Conservation (phyloP, 1,140 invertebrate species). For the Drosophila subpulchrella region DNA sequence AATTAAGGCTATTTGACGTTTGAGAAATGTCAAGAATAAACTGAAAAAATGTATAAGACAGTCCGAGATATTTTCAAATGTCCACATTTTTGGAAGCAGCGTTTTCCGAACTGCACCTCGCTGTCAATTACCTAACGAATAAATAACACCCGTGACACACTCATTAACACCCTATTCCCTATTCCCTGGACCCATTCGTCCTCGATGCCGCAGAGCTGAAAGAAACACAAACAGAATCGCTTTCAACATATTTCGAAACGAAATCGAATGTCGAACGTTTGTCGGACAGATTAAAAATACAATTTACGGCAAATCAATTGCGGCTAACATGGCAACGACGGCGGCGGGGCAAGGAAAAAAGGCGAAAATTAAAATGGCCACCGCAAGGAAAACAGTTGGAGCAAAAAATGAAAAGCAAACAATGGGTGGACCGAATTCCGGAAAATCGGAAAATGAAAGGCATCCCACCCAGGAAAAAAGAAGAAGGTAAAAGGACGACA, state of each 20-base stretch:
- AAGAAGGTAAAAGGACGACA: conserved; percentile 29
- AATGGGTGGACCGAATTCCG: conserved; percentile 24
- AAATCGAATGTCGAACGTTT: conserved; percentile 50
- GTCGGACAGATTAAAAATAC: conserved; percentile 78
- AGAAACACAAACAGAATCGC: conserved; percentile 39
- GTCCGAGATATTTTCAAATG: neutral
- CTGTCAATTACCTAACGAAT: conserved; percentile 41
- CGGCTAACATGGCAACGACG: conserved; percentile 64
- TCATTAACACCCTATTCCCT: conserved; percentile 48
- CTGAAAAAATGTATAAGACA: neutral
- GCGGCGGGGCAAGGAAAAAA: conserved; percentile 27
- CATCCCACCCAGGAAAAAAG: neutral
- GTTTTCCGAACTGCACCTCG: neutral
- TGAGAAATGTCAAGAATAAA: too few relatives aligned
- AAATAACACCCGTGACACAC: conserved; percentile 62
- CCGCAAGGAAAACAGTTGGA: conserved; percentile 55
- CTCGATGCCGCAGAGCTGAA: neutral
- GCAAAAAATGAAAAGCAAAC: conserved; percentile 79
- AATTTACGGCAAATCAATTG: conserved; percentile 80
- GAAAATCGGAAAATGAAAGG: conserved; percentile 29
- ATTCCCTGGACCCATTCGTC: neutral
- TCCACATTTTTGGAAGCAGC: neutral
- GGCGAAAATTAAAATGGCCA: conserved; percentile 69
- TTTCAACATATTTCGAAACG: conserved; percentile 36
- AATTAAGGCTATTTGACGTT: too few relatives aligned